Conservation (phyloP, 2,888 invertebrate genomes). For the Limnephilus lunatus region DNA sequence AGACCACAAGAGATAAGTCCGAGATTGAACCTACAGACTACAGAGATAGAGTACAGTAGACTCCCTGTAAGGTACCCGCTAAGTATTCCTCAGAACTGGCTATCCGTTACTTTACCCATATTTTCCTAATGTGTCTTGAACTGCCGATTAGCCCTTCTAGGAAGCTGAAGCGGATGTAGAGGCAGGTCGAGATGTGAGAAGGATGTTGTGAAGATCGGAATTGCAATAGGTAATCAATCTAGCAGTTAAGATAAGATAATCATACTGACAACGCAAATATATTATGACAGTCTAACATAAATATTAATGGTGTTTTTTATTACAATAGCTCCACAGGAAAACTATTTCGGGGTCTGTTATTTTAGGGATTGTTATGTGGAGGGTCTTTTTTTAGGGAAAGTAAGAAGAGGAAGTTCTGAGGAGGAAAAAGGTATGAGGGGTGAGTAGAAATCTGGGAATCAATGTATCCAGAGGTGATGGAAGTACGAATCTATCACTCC, state of each 20-base stretch:
- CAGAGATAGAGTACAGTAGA: not conserved
- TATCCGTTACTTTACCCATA: conserved; percentile 50
- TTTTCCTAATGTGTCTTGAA: conserved; percentile 27
- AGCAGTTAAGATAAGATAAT: not conserved
- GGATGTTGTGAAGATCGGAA: not conserved
- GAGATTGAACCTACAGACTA: not conserved
- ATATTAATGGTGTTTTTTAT: too few relatives aligned
- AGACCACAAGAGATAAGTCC: conserved; percentile 1
- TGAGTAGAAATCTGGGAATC: too few relatives aligned
- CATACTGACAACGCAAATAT: not conserved
- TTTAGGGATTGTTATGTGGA: too few relatives aligned
- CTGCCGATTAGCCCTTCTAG: conserved; percentile 6
- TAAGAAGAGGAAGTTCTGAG: too few relatives aligned
- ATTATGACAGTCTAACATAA: not conserved
- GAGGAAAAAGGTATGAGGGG: too few relatives aligned
- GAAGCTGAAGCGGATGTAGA: conserved; percentile 3
- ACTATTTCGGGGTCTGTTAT: too few relatives aligned
- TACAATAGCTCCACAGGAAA: too few relatives aligned
- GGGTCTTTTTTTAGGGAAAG: too few relatives aligned
- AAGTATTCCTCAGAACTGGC: conserved; percentile 18
- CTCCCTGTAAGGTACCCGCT: not conserved
- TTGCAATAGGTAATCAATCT: not conserved
- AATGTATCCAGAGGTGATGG: too few relatives aligned
- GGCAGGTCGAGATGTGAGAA: not conserved
- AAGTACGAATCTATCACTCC: too few relatives aligned